These are phyloP conservation scores for Drosophila arawakana DNA, from an alignment of 1,140 invertebrate genomes.

Conservation along the genomic window DNA sequence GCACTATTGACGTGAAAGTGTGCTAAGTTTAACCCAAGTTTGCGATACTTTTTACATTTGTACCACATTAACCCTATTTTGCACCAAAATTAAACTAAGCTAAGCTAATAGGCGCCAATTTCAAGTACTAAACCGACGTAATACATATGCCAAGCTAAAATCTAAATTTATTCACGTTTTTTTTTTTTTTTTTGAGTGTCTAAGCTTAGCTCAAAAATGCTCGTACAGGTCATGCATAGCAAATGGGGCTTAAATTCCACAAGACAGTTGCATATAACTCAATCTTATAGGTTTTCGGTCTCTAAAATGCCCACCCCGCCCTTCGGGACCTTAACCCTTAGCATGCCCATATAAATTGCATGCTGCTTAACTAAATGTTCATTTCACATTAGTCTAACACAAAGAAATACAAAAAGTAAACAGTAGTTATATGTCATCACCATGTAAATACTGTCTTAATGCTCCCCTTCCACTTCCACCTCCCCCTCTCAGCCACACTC, in stretches of 20 bases:
- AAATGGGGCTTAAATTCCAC: background rate
- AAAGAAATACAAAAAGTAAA: constrained; percentile 20
- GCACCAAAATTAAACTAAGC: constrained; percentile 9
- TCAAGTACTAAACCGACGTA: background rate
- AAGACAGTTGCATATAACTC: background rate
- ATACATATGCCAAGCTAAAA: background rate
- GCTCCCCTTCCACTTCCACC: constrained; percentile 5
- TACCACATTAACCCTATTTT: constrained; percentile 18
- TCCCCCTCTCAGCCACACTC: too few relatives aligned
- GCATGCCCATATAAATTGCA: constrained; percentile 27
- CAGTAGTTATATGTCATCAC: constrained; percentile 71
- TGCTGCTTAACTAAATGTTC: constrained; percentile 59
- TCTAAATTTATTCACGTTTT: constrained; percentile 15
- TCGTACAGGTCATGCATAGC: background rate
- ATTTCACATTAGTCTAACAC: constrained; percentile 51
- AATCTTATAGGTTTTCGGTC: background rate
- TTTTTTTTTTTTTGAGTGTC: background rate
- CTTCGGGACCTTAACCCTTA: constrained; percentile 18
- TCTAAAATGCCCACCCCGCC: background rate
- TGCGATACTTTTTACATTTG: constrained; percentile 18
- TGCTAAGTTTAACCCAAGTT: constrained; percentile 22
- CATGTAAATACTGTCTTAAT: constrained; percentile 17
- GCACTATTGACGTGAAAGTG: constrained; percentile 43
- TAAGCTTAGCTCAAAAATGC: background rate
- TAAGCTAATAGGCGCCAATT: background rate